Evolutionary conservation across 2,113 vertebrate genomes (phyloP), one percentile per base, ranked within the genome.

Genomic region (Lamprotornis superbus): DNA sequence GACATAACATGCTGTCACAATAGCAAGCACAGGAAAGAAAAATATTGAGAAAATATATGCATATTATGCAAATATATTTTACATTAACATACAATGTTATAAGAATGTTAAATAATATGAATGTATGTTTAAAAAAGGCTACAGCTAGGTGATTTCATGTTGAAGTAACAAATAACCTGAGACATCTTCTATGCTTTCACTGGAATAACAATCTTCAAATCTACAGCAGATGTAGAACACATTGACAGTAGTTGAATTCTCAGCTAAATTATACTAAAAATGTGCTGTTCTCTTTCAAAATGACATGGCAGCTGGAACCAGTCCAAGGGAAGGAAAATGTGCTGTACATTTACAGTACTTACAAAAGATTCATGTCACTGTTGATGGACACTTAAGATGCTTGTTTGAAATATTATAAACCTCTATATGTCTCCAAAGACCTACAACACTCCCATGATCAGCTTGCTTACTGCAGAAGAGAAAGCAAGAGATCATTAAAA

Each of bases 51-150:
- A 97, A 98, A 97, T 98, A 98, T 97, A 97, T 98, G 97, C 98
- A 97, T 98, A 97, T 97, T 98, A 98, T 97, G 97, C 97, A 98
- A 98, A 98, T 97, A 97, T 97, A 98, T 95, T 94, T 97, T 96
- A 96, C 96, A 97, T 95, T 96, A 97, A 98, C 97, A 98, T 97
- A 98, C 97, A 98, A 97, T 97, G 97, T 97, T 96, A 87, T 96
- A 98, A 97, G 94, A 97, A 97, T 97, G 96, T 91, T 80, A 88
- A 83, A 89, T 90, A 92, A 97, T 52, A 56, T 89, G 96, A 96
- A 96, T 94, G 93, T 80, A 83, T 87, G 93, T 96, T 97, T 95
- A 75, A 91, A 97, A 97, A 96, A 85, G 91, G 90, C 93, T 97
- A 96, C 81, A 94, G 69, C 94, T 97, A 96, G 85, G 94, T 96